Base-by-base conservation (phyloP, 37 sponge, comb jelly and placozoan species). In the Agelas oroides region DNA sequence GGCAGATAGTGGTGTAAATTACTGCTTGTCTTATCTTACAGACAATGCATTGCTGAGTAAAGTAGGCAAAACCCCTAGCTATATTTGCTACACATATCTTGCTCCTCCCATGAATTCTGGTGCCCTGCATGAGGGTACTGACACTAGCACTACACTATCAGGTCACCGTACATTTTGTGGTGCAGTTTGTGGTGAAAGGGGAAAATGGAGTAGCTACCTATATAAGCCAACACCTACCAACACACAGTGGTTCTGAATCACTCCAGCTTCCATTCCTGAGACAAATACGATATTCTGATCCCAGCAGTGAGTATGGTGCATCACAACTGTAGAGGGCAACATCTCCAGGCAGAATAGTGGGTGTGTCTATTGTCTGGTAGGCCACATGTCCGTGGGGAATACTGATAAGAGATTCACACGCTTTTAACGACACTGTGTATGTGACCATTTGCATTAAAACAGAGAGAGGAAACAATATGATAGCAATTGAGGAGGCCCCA, bases 181-280 rank as follows among this genome's bases (percentile, higher is more conserved):
- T n/a, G n/a, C n/a, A n/a, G n/a, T n/a, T n/a, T n/a, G n/a, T n/a
- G n/a, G n/a, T n/a, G n/a, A n/a, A n/a, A n/a, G n/a, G n/a, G n/a
- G n/a, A n/a, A n/a, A n/a, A n/a, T n/a, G n/a, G n/a, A n/a, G n/a
- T n/a, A n/a, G n/a, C n/a, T 12, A 46, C 46, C 3, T 46, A 46
- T 8, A 3, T 46, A 46, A 46, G 3, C 8, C 8, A 46, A 12
- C 6, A 46, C 46, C 46, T 46, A 46, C 78, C 78, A 63, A 77
- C 34, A 60, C 78, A 77, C 18, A 21, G 13, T 11, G 78, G 78
- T 37, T 77, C 64, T 35, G 19, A 19, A 3, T 16, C 78, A 63
- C 64, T 77, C 78, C 78, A 77, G 33, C 37, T 77, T 34, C 78
- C 78, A 77, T 77, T 77, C 21, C 46, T 59, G 18, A 77, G 21